Conservation (phyloP, 1,140 invertebrate genomes). For the Episyrphus balteatus region DNA sequence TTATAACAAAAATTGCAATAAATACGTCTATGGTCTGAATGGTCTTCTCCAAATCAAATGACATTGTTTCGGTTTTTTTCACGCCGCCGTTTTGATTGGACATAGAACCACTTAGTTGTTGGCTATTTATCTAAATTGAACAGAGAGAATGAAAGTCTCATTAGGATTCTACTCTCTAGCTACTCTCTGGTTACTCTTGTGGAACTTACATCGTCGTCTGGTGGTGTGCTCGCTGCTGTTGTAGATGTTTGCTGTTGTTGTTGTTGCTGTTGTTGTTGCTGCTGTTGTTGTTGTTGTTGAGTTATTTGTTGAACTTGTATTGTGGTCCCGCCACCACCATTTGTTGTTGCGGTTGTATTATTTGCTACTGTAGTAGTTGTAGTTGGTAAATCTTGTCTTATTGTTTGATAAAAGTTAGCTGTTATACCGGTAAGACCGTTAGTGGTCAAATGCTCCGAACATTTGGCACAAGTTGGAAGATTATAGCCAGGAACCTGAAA, state of each 20-base stretch:
- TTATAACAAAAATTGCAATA: constrained; percentile 15
- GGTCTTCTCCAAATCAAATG: constrained; percentile 18
- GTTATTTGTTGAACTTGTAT: constrained; percentile 5
- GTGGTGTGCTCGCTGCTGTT: background rate
- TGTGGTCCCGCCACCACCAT: background rate
- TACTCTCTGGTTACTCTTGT: background rate
- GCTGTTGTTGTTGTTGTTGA: constrained; percentile 15
- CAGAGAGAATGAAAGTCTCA: background rate
- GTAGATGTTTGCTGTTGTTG: constrained; percentile 1
- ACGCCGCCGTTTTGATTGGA: constrained; percentile 1
- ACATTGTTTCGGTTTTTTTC: constrained; percentile 8
- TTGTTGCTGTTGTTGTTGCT: constrained; percentile 9
- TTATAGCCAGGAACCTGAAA: constrained; percentile 36
- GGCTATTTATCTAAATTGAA: background rate
- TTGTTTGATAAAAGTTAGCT: constrained; percentile 29
- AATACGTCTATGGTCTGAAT: constrained; percentile 16
- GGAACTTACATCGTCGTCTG: background rate
- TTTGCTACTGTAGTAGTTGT: constrained; percentile 6
- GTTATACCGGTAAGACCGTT: constrained; percentile 8
- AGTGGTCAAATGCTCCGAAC: constrained; percentile 34
- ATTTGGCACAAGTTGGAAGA: constrained; percentile 36
- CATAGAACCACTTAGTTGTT: background rate
- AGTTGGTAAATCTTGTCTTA: constrained; percentile 13
- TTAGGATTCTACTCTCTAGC: no score
- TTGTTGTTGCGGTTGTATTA: constrained; percentile 9